Base-by-base conservation (phyloP, 2,797 vertebrate genomes). In the Muscicapa comitata region DNA sequence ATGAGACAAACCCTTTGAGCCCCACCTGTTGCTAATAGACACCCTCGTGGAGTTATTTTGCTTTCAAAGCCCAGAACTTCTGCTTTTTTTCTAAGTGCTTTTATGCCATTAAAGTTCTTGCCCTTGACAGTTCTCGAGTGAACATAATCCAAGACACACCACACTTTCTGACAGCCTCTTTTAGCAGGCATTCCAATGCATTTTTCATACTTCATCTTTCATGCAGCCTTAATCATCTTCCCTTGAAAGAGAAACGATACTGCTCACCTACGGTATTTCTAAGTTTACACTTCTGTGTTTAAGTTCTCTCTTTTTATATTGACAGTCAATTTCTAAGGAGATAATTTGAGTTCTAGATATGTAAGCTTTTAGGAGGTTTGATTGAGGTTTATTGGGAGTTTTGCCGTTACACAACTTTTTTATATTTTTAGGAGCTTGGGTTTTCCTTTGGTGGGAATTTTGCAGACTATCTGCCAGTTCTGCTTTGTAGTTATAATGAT, bases 121-220 rank as follows among this genome's bases (percentile, higher is more conserved):
- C 43, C 86, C 81, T 88, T 92, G 86, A 83, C 87, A 95, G 62
- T 80, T 67, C 72, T 81, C 45, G 42, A 83, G 63, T 72, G 88
- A 96, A 81, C 75, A 51, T 90, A 96, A 97, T 90, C 84, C 78
- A 91, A 94, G 95, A 76, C 93, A 95, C 31, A 80, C 86, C 81
- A 63, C 74, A 63, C 55, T 75, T 89, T 78, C 58, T 94, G 95
- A 90, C 91, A 96, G 82, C 37, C 54, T 67, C 90, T 84, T 94
- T 95, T 94, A 95, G 91, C 65, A 95, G 45, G 73, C 75, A 91
- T 96, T 96, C 93, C 88, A 85, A 23, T 72, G 75, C 43, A 59
- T 77, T 93, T 93, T 94, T 97, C 73, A 29, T 93, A 96, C 81
- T 93, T 93, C 88, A 96, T 96, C 92, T 86, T 92, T 96, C 91